A percentile compares a stretch with the other conserved stretches of the same genome.
Conservation (phyloP, 1,140 invertebrate species). For the Zaprionus gabonicus region DNA sequence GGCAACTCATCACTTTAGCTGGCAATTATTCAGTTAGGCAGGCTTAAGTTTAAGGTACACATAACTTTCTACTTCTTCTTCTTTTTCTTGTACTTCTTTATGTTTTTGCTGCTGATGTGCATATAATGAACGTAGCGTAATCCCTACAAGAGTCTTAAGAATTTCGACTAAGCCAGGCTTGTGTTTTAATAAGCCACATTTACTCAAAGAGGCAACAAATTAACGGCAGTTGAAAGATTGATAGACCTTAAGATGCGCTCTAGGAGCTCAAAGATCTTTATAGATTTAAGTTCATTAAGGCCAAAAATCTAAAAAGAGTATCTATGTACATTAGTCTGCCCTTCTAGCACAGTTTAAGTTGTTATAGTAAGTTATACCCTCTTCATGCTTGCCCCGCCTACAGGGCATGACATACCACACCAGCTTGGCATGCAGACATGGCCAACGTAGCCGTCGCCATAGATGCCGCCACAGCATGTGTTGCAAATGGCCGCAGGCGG, state of each 20-base stretch:
- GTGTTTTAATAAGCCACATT: background rate
- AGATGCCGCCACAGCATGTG: constrained; percentile 30
- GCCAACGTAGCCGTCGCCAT: constrained; percentile 2
- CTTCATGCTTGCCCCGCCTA: no score
- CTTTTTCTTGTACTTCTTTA: background rate
- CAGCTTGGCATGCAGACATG: constrained; percentile 16
- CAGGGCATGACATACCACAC: background rate
- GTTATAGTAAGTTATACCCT: background rate
- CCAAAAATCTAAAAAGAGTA: no score
- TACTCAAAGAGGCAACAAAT: background rate
- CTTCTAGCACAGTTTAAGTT: background rate
- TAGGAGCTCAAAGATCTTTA: background rate
- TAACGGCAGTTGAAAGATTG: background rate
- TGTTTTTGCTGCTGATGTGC: background rate
- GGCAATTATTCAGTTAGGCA: constrained; percentile 1
- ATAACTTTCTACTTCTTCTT: background rate
- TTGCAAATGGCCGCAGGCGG: constrained; percentile 38
- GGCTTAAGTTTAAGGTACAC: background rate
- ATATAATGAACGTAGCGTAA: constrained; percentile 2
- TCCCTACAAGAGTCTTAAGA: background rate
- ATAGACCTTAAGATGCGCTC: background rate
- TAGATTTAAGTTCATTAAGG: background rate
- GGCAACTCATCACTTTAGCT: constrained; percentile 6
- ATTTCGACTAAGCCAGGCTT: background rate
- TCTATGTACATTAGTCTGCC: no score